Conservation (phyloP, 2,113 vertebrate genomes). For the Alces alces region DNA sequence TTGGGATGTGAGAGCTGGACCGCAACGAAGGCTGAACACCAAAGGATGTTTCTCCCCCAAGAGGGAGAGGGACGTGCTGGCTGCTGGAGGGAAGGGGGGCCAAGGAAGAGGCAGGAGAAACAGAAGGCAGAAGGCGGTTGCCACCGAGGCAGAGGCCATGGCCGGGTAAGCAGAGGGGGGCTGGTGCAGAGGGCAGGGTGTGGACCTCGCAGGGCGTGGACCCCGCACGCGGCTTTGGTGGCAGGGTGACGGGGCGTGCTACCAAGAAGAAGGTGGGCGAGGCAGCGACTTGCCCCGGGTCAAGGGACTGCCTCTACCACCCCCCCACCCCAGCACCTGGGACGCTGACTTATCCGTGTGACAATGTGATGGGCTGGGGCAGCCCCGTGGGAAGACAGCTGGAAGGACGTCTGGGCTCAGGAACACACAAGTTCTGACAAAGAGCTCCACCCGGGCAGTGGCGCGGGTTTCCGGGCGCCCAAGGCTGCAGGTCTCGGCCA, state of each 20-base stretch:
- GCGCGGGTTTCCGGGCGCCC: fast-evolving
- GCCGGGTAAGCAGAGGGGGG: neutral
- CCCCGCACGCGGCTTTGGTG: fast-evolving
- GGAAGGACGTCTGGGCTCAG: neutral
- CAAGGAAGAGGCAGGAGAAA: neutral
- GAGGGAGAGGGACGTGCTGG: fast-evolving
- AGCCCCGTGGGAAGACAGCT: neutral
- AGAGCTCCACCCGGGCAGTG: fast-evolving
- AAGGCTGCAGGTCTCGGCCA: neutral
- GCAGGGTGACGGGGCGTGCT: neutral
- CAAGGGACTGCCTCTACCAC: neutral
- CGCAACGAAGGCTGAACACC: neutral
- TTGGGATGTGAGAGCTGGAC: neutral
- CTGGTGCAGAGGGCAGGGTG: neutral
- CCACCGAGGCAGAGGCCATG: fast-evolving
- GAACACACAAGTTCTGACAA: neutral
- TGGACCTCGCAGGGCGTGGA: neutral
- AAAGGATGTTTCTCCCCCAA: neutral
- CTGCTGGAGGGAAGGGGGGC: neutral
- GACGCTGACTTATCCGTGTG: neutral
- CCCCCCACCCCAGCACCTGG: neutral
- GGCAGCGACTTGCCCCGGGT: neutral
- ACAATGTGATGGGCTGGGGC: neutral
- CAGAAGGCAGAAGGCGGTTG: neutral
- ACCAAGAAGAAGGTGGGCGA: neutral